phyloP scores from a whole-genome alignment of 2,888 invertebrate species.

The Temnothorax unifasciatus region DNA sequence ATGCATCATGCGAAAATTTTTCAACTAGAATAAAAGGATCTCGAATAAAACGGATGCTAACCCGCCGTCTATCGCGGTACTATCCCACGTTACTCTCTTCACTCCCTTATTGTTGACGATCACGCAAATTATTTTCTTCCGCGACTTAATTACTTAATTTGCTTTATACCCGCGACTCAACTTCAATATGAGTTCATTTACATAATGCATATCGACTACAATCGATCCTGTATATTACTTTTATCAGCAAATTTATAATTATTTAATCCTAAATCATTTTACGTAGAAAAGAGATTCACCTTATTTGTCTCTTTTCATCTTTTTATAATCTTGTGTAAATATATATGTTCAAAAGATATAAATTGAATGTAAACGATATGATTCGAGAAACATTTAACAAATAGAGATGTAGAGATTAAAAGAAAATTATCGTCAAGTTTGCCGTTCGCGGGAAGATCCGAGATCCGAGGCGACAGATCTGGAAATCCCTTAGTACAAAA shows the following conservation, averaged over 20 bases:
- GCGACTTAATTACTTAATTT: slow-evolving; percentile 54
- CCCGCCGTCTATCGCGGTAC: slow-evolving; percentile 50
- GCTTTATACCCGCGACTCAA: not conserved
- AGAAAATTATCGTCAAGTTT: not conserved
- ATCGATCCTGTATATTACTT: not conserved
- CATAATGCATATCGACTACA: not conserved
- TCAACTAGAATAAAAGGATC: slow-evolving; percentile 56
- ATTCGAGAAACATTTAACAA: not conserved
- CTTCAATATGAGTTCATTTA: not conserved
- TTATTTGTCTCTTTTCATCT: not conserved
- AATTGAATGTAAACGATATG: not conserved
- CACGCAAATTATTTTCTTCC: slow-evolving; percentile 68
- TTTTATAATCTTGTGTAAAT: not conserved
- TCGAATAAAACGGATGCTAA: slow-evolving; percentile 65
- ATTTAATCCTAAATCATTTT: not conserved
- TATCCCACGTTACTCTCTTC: slow-evolving; percentile 65
- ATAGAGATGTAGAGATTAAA: not conserved
- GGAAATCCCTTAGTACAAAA: not conserved
- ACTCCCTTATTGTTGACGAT: slow-evolving; percentile 54
- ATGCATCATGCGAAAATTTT: slow-evolving; percentile 67
- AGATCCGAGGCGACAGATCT: not conserved
- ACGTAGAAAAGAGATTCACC: not conserved
- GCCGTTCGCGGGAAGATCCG: not conserved
- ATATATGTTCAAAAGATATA: not conserved
- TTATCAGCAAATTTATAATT: not conserved